A percentile compares a stretch with the other conserved stretches of the same genome.
phyloP scores from a whole-genome alignment of 2,888 invertebrate species.

The Sphaerophoria rueppellii region DNA sequence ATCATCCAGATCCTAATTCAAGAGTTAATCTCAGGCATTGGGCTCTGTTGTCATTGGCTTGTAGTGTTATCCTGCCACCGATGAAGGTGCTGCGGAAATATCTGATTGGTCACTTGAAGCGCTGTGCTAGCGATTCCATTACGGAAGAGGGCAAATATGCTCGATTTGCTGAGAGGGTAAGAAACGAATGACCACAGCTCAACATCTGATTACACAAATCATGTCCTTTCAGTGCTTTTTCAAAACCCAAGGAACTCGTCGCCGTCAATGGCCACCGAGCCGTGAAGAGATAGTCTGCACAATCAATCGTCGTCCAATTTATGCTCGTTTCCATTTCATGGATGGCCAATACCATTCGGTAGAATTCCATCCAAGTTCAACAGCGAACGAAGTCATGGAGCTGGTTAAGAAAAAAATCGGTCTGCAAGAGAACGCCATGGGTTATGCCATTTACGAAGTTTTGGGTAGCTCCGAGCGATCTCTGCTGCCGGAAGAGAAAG shows the following conservation, averaged over 20 bases:
- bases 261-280: constrained; percentile 95
- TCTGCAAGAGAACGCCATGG: constrained; percentile 82
- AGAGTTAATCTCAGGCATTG: constrained; percentile 94
- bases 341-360: constrained; percentile 97
- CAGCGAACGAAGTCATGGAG: constrained; percentile 93
- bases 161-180: constrained; percentile 93
- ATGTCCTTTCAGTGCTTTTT: constrained; percentile 85
- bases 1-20: constrained; percentile 94
- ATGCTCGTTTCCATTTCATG: constrained; percentile 95
- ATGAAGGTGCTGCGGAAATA: constrained; percentile 93
- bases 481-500: constrained; percentile 92
- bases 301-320: constrained; percentile 93
- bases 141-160: constrained; percentile 98
- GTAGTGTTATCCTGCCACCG: constrained; percentile 92
- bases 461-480: constrained; percentile 93
- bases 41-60: constrained; percentile 92
- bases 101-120: constrained; percentile 93
- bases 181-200: not conserved
- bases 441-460: constrained; percentile 96
- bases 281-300: constrained; percentile 96
- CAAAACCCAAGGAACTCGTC: constrained; percentile 88
- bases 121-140: constrained; percentile 92
- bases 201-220: not conserved
- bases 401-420: constrained; percentile 95
- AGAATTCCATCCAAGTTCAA: constrained; percentile 97